Conservation (phyloP, 2,113 vertebrate genomes). For the Fregetta grallaria region DNA sequence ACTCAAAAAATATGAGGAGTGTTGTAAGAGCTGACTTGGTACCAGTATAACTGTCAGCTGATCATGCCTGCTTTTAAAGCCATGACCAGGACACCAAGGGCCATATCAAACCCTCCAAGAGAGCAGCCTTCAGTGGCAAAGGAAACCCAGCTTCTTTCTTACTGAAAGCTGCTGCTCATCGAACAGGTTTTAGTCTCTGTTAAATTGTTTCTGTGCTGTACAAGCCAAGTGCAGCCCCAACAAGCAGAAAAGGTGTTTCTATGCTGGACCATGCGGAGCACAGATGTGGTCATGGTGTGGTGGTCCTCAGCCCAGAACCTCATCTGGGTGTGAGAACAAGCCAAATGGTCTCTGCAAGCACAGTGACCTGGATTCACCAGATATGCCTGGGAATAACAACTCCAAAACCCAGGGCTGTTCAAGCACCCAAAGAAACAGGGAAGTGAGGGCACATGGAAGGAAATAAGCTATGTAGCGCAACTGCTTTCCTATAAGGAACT, state of each 20-base stretch:
- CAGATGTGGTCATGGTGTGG: neutral
- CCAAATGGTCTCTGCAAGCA: neutral
- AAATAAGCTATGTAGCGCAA: rapidly evolving
- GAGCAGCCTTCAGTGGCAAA: neutral
- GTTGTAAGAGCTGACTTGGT: neutral
- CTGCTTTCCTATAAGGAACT: neutral
- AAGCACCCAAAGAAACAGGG: neutral
- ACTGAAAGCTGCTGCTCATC: neutral
- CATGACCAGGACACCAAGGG: neutral
- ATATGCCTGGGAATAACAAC: neutral
- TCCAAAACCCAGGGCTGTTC: neutral
- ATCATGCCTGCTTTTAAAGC: neutral
- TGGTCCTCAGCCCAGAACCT: neutral
- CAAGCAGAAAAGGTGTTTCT: neutral
- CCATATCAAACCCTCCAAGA: neutral
- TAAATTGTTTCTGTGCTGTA: neutral
- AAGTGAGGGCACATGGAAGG: neutral
- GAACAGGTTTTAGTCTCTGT: neutral
- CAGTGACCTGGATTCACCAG: neutral
- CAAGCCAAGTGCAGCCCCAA: rapidly evolving
- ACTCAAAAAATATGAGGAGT: neutral
- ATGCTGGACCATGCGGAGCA: neutral
- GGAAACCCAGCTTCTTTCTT: neutral
- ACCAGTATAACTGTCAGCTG: neutral
- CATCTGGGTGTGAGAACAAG: neutral